Evolutionary conservation across 1,140 invertebrate species (phyloP).

Genomic region (Solen grandis): DNA sequence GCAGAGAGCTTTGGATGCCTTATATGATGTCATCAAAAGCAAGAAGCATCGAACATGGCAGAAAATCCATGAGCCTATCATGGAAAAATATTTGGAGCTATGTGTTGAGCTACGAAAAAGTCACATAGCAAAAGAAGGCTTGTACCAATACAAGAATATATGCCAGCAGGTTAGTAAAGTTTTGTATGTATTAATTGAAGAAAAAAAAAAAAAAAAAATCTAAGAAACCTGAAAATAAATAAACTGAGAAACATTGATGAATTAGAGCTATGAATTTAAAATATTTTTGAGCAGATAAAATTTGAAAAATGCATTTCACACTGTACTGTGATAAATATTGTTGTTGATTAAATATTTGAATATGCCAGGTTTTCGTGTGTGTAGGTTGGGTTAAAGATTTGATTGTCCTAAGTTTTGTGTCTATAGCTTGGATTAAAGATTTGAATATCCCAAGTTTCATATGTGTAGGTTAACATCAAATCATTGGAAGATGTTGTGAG

Average conservation of each 20-base stretch:
- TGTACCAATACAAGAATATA: conserved; percentile 99
- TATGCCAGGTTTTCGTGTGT: no score
- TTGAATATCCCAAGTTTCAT: no score
- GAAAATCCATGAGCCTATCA: conserved; percentile 98
- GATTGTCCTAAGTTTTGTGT: no score
- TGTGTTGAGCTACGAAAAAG: conserved; percentile 99
- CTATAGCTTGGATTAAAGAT: no score
- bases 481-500: conserved; percentile 97
- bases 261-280: neutral
- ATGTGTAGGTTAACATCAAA: conserved; percentile 93
- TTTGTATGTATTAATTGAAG: neutral
- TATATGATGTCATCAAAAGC: conserved; percentile 99
- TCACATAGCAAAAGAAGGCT: conserved; percentile 98
- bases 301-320: no score
- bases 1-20: conserved; percentile 96
- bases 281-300: no score
- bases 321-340: no score
- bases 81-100: conserved; percentile 99
- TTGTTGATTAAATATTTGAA: no score
- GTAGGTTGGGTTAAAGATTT: no score
- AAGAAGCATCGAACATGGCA: conserved; percentile 97
- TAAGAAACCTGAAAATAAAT: neutral
- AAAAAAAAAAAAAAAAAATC: neutral
- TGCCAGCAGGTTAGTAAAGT: conserved; percentile 91
- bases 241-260: neutral